These are phyloP conservation scores for Mamestra configurata DNA, from an alignment of 1,140 invertebrate species.

Conservation along the genomic window DNA sequence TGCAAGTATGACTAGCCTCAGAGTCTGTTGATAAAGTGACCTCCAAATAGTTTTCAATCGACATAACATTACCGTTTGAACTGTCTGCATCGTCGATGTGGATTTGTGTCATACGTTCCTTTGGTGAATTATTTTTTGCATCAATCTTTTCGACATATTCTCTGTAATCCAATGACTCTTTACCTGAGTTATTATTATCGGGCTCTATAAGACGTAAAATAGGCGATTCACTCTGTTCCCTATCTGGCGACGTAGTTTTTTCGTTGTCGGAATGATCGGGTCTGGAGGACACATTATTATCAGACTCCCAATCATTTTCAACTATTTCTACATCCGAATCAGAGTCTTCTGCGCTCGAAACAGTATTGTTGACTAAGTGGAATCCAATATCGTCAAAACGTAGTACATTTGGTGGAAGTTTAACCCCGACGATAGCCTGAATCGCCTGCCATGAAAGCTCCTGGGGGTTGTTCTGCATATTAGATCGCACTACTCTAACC, in stretches of 20 bases:
- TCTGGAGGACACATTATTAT: slow-evolving; percentile 83
- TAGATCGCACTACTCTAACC: slow-evolving; percentile 88
- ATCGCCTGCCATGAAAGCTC: slow-evolving; percentile 89
- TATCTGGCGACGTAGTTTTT: slow-evolving; percentile 76
- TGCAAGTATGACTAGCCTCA: slow-evolving; percentile 85
- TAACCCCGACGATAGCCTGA: slow-evolving; percentile 88
- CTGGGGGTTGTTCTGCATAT: slow-evolving; percentile 88
- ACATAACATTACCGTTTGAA: slow-evolving; percentile 85
- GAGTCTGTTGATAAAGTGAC: slow-evolving; percentile 87
- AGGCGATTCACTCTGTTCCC: slow-evolving; percentile 80
- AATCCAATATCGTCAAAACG: slow-evolving; percentile 87
- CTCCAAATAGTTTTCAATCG: slow-evolving; percentile 87
- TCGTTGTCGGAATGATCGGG: slow-evolving; percentile 84
- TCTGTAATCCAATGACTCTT: slow-evolving; percentile 79
- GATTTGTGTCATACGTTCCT: slow-evolving; percentile 70
- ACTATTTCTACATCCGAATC: slow-evolving; percentile 88
- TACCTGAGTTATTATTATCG: slow-evolving; percentile 82
- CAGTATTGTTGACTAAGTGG: slow-evolving; percentile 83
- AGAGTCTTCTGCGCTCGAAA: slow-evolving; percentile 82
- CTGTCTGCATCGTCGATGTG: slow-evolving; percentile 82
- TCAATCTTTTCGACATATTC: slow-evolving; percentile 81
- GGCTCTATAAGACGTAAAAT: slow-evolving; percentile 82
- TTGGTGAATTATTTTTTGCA: slow-evolving; percentile 82
- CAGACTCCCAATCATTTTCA: slow-evolving; percentile 86
- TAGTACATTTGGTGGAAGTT: slow-evolving; percentile 86